Conservation (phyloP, 2,888 invertebrate genomes). For the Ectemnius cavifrons region DNA sequence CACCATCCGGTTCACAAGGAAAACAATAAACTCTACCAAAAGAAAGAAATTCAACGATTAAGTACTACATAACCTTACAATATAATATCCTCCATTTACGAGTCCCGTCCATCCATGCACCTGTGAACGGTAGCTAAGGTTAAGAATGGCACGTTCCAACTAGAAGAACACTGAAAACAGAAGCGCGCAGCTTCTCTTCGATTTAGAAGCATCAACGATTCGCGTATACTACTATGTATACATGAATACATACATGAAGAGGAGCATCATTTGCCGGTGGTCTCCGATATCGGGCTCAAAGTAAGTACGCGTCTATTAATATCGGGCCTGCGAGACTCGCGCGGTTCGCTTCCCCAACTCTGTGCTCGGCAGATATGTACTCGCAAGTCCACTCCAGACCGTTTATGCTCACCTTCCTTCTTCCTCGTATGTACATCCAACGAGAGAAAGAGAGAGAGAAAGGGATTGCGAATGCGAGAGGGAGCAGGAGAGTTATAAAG, state of each 20-base stretch:
- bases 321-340: conserved; percentile 49
- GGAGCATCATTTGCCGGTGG: conserved; percentile 33
- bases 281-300: conserved; percentile 48
- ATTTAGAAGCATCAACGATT: too few species aligned
- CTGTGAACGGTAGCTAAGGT: too few species aligned
- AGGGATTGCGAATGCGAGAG: neutral
- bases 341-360: conserved; percentile 38
- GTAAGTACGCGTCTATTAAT: conserved; percentile 56
- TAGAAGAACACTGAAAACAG: too few species aligned
- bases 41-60: too few species aligned
- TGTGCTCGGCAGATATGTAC: neutral
- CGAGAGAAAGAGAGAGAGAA: neutral
- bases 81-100: neutral
- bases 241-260: too few species aligned
- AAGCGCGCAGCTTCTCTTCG: too few species aligned
- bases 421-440: neutral
- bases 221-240: too few species aligned
- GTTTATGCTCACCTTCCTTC: conserved; percentile 6
- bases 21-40: too few species aligned
- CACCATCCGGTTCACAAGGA: too few species aligned
- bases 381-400: conserved; percentile 6
- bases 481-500: too few species aligned
- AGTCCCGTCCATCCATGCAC: neutral
- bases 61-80: too few species aligned
- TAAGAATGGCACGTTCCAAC: too few species aligned